Conservation (phyloP, 2,888 invertebrate species). For the Sthenelais limicola region DNA sequence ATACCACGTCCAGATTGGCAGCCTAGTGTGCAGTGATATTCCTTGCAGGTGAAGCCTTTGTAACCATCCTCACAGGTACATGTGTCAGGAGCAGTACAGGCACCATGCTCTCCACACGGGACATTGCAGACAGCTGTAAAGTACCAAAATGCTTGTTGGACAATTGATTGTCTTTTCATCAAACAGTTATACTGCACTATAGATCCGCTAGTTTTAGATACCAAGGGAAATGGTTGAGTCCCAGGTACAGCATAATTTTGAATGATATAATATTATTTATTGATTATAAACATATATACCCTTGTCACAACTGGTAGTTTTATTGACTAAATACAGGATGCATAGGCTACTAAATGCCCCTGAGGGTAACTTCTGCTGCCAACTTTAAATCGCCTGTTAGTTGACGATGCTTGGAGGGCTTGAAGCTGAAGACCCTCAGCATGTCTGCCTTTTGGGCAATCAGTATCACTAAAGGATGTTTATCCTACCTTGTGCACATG, state of each 20-base stretch:
- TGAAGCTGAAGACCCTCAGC: too few species aligned
- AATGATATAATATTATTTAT: too few species aligned
- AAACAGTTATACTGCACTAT: too few species aligned
- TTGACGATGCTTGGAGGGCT: too few species aligned
- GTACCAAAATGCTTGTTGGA: not conserved
- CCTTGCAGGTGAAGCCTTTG: constrained; percentile 44
- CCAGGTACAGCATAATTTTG: not conserved
- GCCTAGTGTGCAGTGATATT: constrained; percentile 6
- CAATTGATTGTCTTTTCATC: too few species aligned
- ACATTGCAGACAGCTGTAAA: constrained; percentile 4
- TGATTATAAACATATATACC: too few species aligned
- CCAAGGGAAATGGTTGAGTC: not conserved
- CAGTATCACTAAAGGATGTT: not conserved
- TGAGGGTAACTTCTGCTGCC: too few species aligned
- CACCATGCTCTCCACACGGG: constrained; percentile 38
- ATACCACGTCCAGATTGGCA: constrained; percentile 18
- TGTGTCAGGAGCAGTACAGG: constrained; percentile 43
- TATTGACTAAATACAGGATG: too few species aligned
- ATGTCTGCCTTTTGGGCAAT: not conserved
- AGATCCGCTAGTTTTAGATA: too few species aligned
- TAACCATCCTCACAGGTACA: constrained; percentile 46
- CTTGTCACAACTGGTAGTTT: too few species aligned
- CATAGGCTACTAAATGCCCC: too few species aligned
- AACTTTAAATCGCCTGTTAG: too few species aligned
- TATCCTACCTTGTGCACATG: constrained; percentile 45